phyloP scores from a whole-genome alignment of 2,888 invertebrate species.

The Cosmopolites sordidus region DNA sequence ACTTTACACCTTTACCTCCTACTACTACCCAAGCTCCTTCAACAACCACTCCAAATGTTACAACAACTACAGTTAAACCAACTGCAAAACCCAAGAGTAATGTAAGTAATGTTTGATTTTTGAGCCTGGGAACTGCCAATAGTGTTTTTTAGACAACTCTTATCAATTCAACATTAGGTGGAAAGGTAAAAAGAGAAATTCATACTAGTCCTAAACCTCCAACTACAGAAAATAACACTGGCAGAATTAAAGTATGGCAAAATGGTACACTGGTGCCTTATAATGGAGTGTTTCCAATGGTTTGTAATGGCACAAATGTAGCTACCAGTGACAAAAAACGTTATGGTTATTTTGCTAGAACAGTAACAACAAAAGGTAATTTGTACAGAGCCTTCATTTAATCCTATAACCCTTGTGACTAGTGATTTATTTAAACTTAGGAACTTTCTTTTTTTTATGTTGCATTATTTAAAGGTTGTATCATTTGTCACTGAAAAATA shows the following conservation, averaged over 20 bases:
- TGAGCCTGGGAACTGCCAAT: too few species aligned
- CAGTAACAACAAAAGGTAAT: constrained; percentile 65
- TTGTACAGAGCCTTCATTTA: too few species aligned
- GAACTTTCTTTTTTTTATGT: too few species aligned
- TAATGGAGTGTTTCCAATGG: constrained; percentile 48
- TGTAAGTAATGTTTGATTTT: not conserved
- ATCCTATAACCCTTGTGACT: too few species aligned
- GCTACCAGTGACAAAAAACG: constrained; percentile 62
- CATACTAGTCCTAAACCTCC: constrained; percentile 21
- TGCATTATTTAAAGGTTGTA: too few species aligned
- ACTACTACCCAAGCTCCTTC: constrained; percentile 39
- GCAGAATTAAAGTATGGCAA: constrained; percentile 36
- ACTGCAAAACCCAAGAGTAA: not conserved
- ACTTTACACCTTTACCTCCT: constrained; percentile 58
- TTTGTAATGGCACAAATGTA: constrained; percentile 60
- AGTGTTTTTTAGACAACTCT: constrained; percentile 15
- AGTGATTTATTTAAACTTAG: too few species aligned
- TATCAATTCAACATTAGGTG: constrained; percentile 27
- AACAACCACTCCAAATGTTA: constrained; percentile 27
- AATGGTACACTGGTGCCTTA: constrained; percentile 39
- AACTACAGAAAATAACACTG: constrained; percentile 8
- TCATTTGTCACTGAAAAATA: too few species aligned
- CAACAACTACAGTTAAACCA: constrained; percentile 26
- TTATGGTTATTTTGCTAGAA: constrained; percentile 68
- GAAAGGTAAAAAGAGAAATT: constrained; percentile 25